Evolutionary conservation across 2,888 invertebrate species (phyloP), one percentile per base, ranked within the genome.

Genomic region (Tortrix viridana): DNA sequence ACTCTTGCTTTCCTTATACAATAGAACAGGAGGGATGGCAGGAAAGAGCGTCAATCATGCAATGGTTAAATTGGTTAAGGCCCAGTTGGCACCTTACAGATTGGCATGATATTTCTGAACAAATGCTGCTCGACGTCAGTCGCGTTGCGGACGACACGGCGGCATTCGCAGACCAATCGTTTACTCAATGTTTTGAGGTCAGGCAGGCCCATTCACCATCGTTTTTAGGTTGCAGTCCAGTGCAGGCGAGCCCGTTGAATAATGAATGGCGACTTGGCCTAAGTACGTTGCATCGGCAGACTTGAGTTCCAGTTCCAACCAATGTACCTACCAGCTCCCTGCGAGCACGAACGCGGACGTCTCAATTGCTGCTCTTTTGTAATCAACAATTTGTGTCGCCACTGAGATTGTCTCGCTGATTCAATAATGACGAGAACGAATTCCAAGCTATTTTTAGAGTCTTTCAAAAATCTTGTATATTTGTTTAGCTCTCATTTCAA

Each of bases 311-410:
- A 88, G 85, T 89, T 86, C 87, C 89, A 90, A 91, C 89, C 83
- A 83, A 81, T 89, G 83, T 83, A 81, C 72, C 69, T 83, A 81
- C 71, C 69, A 77, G 75, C 79, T 88, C 90, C 89, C 90, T 89
- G 89, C 83, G 81, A 23, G 56, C 26, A 58, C 57, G 63, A 67
- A 14, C 77, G 77, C 81, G 85, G 85, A 88, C 88, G 83, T 85
- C 86, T 89, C 89, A 90, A 90, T 90, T 88, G 89, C 82, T 87
- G 87, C 88, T 90, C 91, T 90, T 91, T 90, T 90, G 89, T 90
- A 89, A 90, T 89, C 88, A 87, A 82, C 88, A 85, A 89, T 88
- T 86, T 89, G 88, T 87, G 84, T 82, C 84, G 82, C 80, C 83
- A 84, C 81, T 82, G 82, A 73, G 74, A 79, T 78, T 80, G 66